These are phyloP conservation scores for Spodoptera littoralis DNA, from an alignment of 2,888 invertebrate genomes.

Conservation along the genomic window DNA sequence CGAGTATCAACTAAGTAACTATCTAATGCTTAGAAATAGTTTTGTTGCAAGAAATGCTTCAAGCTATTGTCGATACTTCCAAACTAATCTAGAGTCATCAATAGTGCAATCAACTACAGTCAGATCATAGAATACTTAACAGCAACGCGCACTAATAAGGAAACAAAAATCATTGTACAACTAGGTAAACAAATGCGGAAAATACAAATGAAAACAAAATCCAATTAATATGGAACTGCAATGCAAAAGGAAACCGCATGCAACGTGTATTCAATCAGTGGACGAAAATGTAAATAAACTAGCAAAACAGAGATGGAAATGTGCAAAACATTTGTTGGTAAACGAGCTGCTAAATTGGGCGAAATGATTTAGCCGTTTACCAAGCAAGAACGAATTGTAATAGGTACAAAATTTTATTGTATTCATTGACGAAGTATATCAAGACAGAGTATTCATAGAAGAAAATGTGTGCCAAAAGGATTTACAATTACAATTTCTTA, in stretches of 20 bases:
- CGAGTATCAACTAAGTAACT: not conserved
- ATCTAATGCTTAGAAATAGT: constrained; percentile 1
- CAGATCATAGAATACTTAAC: no score
- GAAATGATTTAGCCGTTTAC: constrained; percentile 1
- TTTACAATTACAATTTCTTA: no score
- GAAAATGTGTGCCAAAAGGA: no score
- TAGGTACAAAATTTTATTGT: no score
- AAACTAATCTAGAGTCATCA: no score
- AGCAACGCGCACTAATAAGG: no score
- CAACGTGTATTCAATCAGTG: constrained; percentile 38
- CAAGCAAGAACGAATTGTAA: constrained; percentile 2
- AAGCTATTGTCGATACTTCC: not conserved
- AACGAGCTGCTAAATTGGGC: not conserved
- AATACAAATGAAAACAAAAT: constrained; percentile 18
- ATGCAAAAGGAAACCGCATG: constrained; percentile 25
- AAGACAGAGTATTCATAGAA: no score
- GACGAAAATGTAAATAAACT: constrained; percentile 22
- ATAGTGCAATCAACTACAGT: no score
- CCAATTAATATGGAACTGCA: constrained; percentile 28
- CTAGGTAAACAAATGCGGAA: not conserved
- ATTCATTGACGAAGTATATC: no score
- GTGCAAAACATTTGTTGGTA: constrained; percentile 19
- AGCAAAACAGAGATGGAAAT: constrained; percentile 14
- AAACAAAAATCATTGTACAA: constrained; percentile 2
- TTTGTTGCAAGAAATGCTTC: constrained; percentile 5